Percentiles rank a stretch among this genome's conserved stretches.
Evolutionary conservation across 2,888 invertebrate genomes (phyloP).

Genomic region (Dorcus parallelipipedus): DNA sequence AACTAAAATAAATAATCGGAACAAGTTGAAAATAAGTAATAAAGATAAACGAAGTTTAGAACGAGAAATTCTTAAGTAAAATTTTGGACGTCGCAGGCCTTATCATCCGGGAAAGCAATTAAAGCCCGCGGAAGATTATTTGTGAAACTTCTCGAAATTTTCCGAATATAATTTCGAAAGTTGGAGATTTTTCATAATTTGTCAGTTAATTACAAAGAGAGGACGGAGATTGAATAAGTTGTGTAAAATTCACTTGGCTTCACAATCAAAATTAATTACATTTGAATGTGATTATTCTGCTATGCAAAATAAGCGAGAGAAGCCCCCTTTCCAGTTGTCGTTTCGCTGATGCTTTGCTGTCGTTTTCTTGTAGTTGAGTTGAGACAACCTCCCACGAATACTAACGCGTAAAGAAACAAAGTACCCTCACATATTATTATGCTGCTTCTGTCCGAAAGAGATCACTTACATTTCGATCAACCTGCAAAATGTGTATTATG

Average conservation of each 20-base stretch:
- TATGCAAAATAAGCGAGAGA: constrained; percentile 16
- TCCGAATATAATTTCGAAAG: constrained; percentile 15
- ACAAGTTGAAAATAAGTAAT: no score
- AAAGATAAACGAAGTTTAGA: no score
- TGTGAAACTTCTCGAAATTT: constrained; percentile 13
- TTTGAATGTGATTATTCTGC: constrained; percentile 29
- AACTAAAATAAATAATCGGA: no score
- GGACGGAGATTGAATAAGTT: constrained; percentile 21
- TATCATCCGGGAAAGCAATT: constrained; percentile 10
- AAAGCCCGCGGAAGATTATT: constrained; percentile 19
- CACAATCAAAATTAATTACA: constrained; percentile 31
- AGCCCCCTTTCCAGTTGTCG: not conserved
- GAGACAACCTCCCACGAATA: no score
- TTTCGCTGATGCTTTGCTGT: not conserved
- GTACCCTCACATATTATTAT: no score
- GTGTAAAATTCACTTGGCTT: constrained; percentile 30
- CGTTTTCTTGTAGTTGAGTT: no score
- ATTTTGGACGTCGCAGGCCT: no score
- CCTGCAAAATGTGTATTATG: no score
- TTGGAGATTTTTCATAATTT: constrained; percentile 24
- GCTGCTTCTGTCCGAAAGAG: no score
- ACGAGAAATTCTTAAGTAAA: no score
- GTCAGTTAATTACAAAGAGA: constrained; percentile 20
- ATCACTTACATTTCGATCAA: no score
- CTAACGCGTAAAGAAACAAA: no score